Evolutionary conservation across 2,888 invertebrate species (phyloP), one percentile per base, ranked within the genome.

Genomic region (Amorpha juglandis): DNA sequence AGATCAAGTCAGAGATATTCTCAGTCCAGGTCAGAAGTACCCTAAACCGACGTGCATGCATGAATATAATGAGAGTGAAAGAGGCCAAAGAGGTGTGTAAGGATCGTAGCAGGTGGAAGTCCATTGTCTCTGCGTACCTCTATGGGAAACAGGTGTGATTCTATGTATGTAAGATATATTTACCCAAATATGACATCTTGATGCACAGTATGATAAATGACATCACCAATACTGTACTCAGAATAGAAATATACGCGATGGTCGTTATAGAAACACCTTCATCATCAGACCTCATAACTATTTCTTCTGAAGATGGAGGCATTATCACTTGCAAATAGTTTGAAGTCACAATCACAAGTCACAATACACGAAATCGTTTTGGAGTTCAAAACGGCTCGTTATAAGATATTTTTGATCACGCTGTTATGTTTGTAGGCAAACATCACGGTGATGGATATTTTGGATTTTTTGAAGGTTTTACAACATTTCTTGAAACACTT

Each of bases 151-250:
- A n/a, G n/a, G n/a, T n/a, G n/a, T n/a, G n/a, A n/a, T n/a, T n/a
- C n/a, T n/a, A n/a, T n/a, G n/a, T n/a, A n/a, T n/a, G n/a, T n/a
- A n/a, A 62, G 19, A 50, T 55, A 68, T 71, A 77, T 68, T 74
- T 83, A 89, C 89, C 80, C 63, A 83, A 62, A 12, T 77, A 73
- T 0, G 78, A 70, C 67, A 88, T 73, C 73, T 86, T 89, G 42
- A 84, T 69, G 65, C 87, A 89, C 80, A 89, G 74, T n/a, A 88
- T 77, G 3, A 87, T 68, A 62, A 89, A 87, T 2, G 80, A 78
- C 80, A 87, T 84, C 0, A 84, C 21, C 35, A 89, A 64, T 0
- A 88, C 19, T 0, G 88, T 85, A 45, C 73, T 67, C 14, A 82
- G 50, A 9, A 82, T 68, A 0, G 79, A 76, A 2, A 83, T 27